Evolutionary conservation across 2,888 invertebrate species (phyloP).

Genomic region (Harpagoxenus sublaevis): DNA sequence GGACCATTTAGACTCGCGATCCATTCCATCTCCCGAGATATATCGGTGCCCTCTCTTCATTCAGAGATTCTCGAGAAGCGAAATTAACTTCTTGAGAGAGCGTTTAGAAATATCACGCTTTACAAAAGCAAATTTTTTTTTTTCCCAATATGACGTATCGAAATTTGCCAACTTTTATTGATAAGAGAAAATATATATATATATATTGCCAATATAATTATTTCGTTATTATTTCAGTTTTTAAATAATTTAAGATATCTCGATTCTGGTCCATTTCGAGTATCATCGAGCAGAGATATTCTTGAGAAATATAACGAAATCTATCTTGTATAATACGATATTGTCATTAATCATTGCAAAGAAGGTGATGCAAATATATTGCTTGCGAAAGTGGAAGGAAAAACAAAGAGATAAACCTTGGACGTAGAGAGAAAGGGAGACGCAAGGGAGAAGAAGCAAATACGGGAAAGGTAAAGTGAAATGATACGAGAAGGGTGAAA

Average conservation of each 20-base stretch:
- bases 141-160: background rate
- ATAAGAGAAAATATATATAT: background rate
- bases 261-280: background rate
- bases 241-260: background rate
- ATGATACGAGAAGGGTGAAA: background rate
- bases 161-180: background rate
- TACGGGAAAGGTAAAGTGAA: background rate
- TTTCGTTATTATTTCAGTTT: background rate
- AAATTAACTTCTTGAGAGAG: conserved; percentile 34
- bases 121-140: background rate
- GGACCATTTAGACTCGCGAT: conserved; percentile 41
- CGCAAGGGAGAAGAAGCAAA: background rate
- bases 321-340: background rate
- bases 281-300: background rate
- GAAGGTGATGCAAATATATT: background rate
- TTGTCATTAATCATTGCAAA: background rate
- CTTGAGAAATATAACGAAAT: conserved; percentile 35
- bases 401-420: conserved; percentile 38
- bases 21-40: conserved; percentile 30
- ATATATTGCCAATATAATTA: background rate
- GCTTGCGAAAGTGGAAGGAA: conserved; percentile 31
- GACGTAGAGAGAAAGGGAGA: background rate
- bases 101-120: conserved; percentile 9
- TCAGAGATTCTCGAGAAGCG: conserved; percentile 15
- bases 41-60: background rate